These are phyloP conservation scores for Octomys mimax DNA, from an alignment of 2,797 vertebrate genomes.

Conservation along the genomic window DNA sequence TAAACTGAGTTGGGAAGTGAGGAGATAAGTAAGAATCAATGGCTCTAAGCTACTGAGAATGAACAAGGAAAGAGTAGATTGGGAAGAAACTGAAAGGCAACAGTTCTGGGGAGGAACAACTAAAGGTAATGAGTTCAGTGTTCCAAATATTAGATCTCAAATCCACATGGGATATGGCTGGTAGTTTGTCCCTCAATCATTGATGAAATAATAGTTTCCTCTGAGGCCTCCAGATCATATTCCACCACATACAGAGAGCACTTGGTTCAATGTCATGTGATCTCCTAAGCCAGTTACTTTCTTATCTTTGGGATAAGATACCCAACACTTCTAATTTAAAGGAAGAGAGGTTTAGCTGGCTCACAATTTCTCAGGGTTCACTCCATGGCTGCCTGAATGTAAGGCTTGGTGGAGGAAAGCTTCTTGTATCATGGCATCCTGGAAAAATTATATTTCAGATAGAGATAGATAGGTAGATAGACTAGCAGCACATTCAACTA, in stretches of 20 bases:
- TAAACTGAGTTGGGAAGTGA: background rate
- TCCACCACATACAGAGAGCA: background rate
- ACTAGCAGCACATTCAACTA: background rate
- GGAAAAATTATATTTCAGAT: background rate
- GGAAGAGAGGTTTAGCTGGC: background rate
- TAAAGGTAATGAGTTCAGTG: background rate
- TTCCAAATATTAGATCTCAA: background rate
- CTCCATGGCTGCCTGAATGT: background rate
- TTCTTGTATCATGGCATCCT: background rate
- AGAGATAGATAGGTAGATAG: background rate
- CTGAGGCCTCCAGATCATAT: background rate
- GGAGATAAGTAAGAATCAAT: background rate
- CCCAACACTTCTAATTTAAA: background rate
- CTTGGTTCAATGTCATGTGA: background rate
- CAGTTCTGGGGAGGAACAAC: background rate
- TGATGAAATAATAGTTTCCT: background rate
- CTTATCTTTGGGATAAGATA: background rate
- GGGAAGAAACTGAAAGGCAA: background rate
- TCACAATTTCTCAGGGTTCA: background rate
- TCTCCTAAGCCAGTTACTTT: background rate
- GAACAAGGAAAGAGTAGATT: background rate
- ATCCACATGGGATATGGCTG: background rate
- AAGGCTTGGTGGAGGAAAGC: background rate
- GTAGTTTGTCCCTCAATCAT: background rate
- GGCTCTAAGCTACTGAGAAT: background rate